Conservation (phyloP, 1,140 invertebrate genomes). For the Periplaneta americana region DNA sequence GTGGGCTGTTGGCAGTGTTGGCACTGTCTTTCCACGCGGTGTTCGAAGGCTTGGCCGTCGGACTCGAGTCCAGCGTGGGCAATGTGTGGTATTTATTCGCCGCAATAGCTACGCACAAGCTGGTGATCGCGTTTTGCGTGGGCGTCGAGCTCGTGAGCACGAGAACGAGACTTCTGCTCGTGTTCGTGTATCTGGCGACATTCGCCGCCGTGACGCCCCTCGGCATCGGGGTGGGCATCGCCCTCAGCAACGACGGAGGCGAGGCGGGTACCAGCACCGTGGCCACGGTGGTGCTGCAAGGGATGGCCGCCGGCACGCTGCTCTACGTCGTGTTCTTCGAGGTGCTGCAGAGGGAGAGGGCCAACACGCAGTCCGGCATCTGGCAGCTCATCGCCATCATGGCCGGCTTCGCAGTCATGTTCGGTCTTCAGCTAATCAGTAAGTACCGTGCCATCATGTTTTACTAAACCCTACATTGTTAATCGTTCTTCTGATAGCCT, state of each 20-base stretch:
- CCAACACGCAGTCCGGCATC: constrained; percentile 58
- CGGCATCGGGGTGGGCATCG: constrained; percentile 57
- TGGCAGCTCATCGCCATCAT: constrained; percentile 64
- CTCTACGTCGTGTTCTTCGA: constrained; percentile 91
- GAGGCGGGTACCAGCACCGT: constrained; percentile 17
- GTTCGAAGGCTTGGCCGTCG: constrained; percentile 77
- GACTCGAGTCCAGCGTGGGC: constrained; percentile 55
- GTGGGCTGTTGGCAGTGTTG: constrained; percentile 59
- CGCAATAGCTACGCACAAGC: constrained; percentile 69
- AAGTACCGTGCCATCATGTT: no score
- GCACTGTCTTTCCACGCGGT: constrained; percentile 76
- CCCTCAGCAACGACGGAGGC: constrained; percentile 31
- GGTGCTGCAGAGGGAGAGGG: constrained; percentile 71
- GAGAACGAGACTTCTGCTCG: constrained; percentile 46
- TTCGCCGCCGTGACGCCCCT: constrained; percentile 64
- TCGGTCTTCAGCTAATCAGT: constrained; percentile 68
- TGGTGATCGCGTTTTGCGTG: constrained; percentile 65
- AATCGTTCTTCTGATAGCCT: no score
- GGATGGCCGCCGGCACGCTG: constrained; percentile 79
- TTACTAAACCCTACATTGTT: no score
- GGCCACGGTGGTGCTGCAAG: constrained; percentile 56
- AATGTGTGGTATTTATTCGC: constrained; percentile 62
- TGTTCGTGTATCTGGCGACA: constrained; percentile 52
- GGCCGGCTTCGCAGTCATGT: constrained; percentile 70
- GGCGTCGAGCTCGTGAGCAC: constrained; percentile 62